These are phyloP conservation scores for Lampris incognitus DNA, from an alignment of 2,113 vertebrate species.

Conservation along the genomic window DNA sequence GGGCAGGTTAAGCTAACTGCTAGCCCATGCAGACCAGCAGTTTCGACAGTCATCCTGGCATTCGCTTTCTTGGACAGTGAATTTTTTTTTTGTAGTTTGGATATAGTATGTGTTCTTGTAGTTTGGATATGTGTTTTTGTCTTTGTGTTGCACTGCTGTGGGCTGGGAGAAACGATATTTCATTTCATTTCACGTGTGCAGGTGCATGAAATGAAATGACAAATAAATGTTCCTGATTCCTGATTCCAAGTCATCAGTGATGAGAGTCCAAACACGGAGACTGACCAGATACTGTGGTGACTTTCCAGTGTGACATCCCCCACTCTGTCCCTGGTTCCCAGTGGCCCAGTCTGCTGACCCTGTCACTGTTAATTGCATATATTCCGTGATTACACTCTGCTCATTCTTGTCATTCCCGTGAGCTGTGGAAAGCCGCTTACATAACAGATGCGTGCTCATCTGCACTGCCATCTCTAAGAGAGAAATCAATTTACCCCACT, in stretches of 20 bases:
- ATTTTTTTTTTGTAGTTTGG: no score
- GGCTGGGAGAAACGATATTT: no score
- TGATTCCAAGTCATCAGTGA: neutral
- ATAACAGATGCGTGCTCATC: constrained; percentile 62
- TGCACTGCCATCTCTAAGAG: constrained; percentile 35
- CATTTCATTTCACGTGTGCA: no score
- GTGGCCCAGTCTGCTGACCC: constrained; percentile 41
- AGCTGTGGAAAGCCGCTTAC: constrained; percentile 59
- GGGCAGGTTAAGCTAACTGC: no score
- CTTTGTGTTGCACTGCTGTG: no score
- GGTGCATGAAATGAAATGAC: no score
- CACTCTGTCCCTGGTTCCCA: constrained; percentile 20
- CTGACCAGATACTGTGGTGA: constrained; percentile 35
- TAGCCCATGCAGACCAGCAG: no score
- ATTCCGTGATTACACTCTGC: constrained; percentile 48
- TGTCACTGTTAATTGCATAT: constrained; percentile 62
- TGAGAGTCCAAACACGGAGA: constrained; percentile 16
- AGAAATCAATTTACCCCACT: constrained; percentile 68
- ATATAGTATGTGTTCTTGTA: no score
- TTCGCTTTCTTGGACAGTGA: no score
- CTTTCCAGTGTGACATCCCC: constrained; percentile 19
- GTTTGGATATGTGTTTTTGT: no score
- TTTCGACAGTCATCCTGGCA: no score
- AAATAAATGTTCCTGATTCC: no score
- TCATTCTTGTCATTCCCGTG: constrained; percentile 62